These are phyloP conservation scores for Pseudomyrmex concolor DNA, from an alignment of 1,140 invertebrate species.

Conservation along the genomic window DNA sequence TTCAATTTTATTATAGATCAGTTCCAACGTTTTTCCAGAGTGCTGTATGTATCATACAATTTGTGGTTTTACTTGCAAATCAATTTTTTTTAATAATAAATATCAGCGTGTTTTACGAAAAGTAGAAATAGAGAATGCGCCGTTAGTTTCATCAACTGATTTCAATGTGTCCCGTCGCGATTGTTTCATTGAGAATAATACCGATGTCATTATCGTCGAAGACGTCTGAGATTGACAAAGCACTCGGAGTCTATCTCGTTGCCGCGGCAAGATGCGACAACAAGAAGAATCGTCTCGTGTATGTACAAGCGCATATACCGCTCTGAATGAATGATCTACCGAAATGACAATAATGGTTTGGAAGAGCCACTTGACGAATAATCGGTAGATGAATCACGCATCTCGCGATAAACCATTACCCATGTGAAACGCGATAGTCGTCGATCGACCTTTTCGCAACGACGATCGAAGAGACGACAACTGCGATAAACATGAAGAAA, in stretches of 20 bases:
- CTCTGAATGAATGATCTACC: constrained; percentile 75
- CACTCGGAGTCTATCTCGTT: constrained; percentile 46
- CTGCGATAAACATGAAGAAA: too few species aligned
- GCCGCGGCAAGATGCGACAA: constrained; percentile 26
- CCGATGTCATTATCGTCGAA: constrained; percentile 66
- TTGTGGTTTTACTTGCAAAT: too few species aligned
- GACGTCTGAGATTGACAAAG: constrained; percentile 69
- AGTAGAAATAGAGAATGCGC: neutral
- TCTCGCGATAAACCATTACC: constrained; percentile 60
- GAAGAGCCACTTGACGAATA: constrained; percentile 77
- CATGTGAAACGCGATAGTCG: constrained; percentile 73
- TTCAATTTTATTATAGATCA: neutral
- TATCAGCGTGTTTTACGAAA: neutral
- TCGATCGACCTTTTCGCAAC: neutral
- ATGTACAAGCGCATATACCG: constrained; percentile 17
- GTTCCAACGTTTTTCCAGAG: too few species aligned
- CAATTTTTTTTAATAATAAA: neutral
- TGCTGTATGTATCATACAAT: too few species aligned
- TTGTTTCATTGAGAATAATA: constrained; percentile 70
- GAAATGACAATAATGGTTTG: constrained; percentile 79
- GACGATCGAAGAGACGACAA: too few species aligned
- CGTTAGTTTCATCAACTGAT: constrained; percentile 33
- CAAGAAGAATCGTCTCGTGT: constrained; percentile 39
- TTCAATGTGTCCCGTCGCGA: constrained; percentile 61
- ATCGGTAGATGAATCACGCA: constrained; percentile 76